Percentiles rank a stretch among this genome's conserved stretches.
Evolutionary conservation across 2,888 invertebrate species (phyloP).

Genomic region (Acleris literana): DNA sequence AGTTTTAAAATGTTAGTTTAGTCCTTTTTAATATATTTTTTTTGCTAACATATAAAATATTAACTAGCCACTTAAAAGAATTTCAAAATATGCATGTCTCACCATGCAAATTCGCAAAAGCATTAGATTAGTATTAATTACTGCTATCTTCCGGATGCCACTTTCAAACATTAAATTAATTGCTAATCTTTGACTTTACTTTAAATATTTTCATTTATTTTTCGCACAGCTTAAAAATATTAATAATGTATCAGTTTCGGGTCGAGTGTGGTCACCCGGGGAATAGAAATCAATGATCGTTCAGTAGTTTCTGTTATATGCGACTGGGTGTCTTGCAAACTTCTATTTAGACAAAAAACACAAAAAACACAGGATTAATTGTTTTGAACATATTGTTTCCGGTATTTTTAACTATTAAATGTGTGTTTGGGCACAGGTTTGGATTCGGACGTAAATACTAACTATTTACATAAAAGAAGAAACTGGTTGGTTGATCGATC

Average conservation of each 20-base stretch:
- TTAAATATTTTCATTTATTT: conserved; percentile 5
- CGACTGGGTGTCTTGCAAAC: conserved; percentile 18
- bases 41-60: too few relatives aligned
- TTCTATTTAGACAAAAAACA: neutral
- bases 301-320: conserved; percentile 25
- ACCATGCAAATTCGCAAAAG: neutral
- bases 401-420: too few relatives aligned
- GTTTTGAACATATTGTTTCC: too few relatives aligned
- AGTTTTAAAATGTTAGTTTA: too few relatives aligned
- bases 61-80: neutral
- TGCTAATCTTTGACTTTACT: neutral
- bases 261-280: conserved; percentile 24
- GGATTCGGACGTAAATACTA: too few relatives aligned
- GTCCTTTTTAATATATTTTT: too few relatives aligned
- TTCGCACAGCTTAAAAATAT: conserved; percentile 13
- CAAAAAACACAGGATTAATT: too few relatives aligned
- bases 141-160: neutral
- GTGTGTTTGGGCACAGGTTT: too few relatives aligned
- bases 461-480: too few relatives aligned
- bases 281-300: conserved; percentile 26
- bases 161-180: conserved; percentile 7
- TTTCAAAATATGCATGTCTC: neutral
- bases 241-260: conserved; percentile 14
- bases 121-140: conserved; percentile 1
- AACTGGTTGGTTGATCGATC: too few relatives aligned